Conservation (phyloP, 2,888 invertebrate genomes). For the Disparrhopalites patrizii region DNA sequence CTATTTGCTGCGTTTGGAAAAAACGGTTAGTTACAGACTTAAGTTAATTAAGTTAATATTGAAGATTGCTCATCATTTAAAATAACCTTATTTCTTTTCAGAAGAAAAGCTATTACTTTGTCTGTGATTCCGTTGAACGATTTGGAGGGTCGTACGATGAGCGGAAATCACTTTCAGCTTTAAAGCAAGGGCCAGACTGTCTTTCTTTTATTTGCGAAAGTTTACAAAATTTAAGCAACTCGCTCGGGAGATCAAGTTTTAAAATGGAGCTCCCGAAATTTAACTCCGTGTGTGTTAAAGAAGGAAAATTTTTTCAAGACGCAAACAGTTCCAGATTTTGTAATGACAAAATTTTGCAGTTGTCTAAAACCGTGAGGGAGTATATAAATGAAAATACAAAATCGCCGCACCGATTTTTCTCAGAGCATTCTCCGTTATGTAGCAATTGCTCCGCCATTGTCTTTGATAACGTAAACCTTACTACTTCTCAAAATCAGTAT, state of each 20-base stretch:
- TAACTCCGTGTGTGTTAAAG: not conserved
- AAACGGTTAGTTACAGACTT: not conserved
- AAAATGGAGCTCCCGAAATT: not conserved
- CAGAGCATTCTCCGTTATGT: no score
- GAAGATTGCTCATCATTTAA: not conserved
- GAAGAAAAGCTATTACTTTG: slow-evolving; percentile 15
- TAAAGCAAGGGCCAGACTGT: not conserved
- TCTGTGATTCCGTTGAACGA: not conserved
- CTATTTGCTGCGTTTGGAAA: slow-evolving; percentile 7
- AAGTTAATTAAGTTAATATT: slow-evolving; percentile 2
- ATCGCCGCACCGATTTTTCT: not conserved
- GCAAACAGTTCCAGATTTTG: slow-evolving; percentile 40
- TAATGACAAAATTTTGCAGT: slow-evolving; percentile 21
- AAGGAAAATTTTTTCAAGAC: slow-evolving; percentile 29
- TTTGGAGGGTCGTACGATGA: slow-evolving; percentile 12
- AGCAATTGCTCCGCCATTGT: not conserved
- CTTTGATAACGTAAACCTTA: not conserved
- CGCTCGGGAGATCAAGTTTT: not conserved
- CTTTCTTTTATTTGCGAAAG: not conserved
- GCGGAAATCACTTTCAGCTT: not conserved
- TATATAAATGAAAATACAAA: not conserved
- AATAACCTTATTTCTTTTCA: not conserved
- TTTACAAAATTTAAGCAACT: not conserved
- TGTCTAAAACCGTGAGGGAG: slow-evolving; percentile 18
- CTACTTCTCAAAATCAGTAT: not conserved